phyloP scores from a whole-genome alignment of 1,140 invertebrate genomes.

The Scaptomyza graminum region DNA sequence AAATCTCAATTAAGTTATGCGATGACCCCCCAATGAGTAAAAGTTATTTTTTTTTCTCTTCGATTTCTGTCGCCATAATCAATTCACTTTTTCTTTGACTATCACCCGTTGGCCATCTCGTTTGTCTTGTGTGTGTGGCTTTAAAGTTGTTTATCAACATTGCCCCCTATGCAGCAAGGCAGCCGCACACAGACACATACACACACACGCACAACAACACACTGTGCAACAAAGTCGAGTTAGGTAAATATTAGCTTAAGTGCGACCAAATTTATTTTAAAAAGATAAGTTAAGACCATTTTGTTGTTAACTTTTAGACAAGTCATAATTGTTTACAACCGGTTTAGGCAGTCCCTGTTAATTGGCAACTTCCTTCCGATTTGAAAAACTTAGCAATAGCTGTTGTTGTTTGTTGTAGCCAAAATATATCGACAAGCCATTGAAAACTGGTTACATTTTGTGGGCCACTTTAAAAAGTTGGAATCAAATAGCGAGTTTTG shows the following conservation, averaged over 20 bases:
- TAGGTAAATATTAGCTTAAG: background rate
- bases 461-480: constrained; percentile 46
- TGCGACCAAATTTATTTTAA: background rate
- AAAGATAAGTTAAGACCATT: background rate
- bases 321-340: constrained; percentile 14
- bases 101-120: constrained; percentile 32
- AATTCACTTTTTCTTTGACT: constrained; percentile 40
- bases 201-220: background rate
- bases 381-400: constrained; percentile 42
- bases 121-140: constrained; percentile 37
- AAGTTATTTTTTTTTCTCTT: constrained; percentile 4
- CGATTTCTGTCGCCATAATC: constrained; percentile 35
- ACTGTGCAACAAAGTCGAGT: constrained; percentile 15
- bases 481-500: constrained; percentile 43
- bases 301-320: background rate
- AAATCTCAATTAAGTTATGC: constrained; percentile 36
- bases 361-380: constrained; percentile 68
- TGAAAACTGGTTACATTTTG: constrained; percentile 56
- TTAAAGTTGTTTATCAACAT: constrained; percentile 54
- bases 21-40: constrained; percentile 15
- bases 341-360: constrained; percentile 32
- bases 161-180: background rate
- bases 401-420: constrained; percentile 17
- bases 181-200: background rate
- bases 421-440: constrained; percentile 20